Base-by-base conservation (phyloP, 2,888 invertebrate genomes). In the Coremacera marginata region DNA sequence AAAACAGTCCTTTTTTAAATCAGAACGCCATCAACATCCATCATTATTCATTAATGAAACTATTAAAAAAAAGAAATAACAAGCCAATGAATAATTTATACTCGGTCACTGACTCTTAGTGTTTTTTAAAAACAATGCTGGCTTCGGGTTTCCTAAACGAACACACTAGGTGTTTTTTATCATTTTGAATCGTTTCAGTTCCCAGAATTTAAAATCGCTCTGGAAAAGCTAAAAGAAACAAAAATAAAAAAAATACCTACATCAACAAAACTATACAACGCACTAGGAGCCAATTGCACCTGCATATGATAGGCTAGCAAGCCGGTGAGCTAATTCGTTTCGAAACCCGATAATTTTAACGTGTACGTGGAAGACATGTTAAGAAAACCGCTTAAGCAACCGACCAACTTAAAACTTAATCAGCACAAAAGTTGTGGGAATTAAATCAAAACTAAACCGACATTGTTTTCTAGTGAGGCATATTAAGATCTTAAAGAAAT, bases 351-450 rank as follows among this genome's bases (percentile, higher is more conserved):
- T 34, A 19, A 52, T 55, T 34, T n/a, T 3, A 25, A 25, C 67
- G 5, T 68, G 67, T 68, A 49, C 49, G 25, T n/a, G 27, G 67
- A 19, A 19, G 14, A 25, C 34, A 19, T 37, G 22, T 27, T 44
- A 16, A 11, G 49, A n/a, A 19, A 22, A 25, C 44, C 19, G 7
- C 22, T 7, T 55, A 31, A n/a, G n/a, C 37, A 52, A 51, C 16
- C 49, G 25, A 68, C 16, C 19, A 67, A 55, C n/a, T 55, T 14
- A n/a, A n/a, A n/a, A n/a, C 52, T 25, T 52, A 27, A 63, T 74
- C 65, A 57, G 68, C 68, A 55, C 16, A 71, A 65, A 76, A 63
- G 37, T 70, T 76, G 65, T 76, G 76, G 76, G 71, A 76, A 22
- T 63, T 27, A 63, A 70, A 49, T 14, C 22, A 37, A 76, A 37